A percentile compares a stretch with the other conserved stretches of the same genome.
phyloP scores from a whole-genome alignment of 1,140 invertebrate species.

The Notospermus geniculatus region DNA sequence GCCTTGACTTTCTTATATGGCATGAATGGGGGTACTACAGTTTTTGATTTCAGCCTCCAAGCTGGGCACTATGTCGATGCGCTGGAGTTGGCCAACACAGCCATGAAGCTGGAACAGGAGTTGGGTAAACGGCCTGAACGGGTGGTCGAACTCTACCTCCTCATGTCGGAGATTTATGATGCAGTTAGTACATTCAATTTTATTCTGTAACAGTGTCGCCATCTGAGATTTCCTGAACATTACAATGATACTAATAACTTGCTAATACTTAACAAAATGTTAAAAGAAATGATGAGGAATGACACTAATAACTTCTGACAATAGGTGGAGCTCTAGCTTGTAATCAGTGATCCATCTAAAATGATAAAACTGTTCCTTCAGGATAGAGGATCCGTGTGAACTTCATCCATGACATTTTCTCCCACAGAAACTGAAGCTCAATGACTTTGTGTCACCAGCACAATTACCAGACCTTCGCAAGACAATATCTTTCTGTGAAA shows the following conservation, averaged over 20 bases:
- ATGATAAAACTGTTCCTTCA: background rate
- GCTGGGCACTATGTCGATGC: slow-evolving; percentile 51
- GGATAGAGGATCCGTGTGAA: background rate
- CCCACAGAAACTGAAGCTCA: slow-evolving; percentile 52
- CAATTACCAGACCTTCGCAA: slow-evolving; percentile 51
- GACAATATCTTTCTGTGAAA: slow-evolving; percentile 50
- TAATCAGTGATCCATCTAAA: too few relatives aligned
- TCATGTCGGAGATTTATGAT: slow-evolving; percentile 55
- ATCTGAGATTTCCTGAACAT: background rate
- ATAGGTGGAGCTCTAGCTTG: too few relatives aligned
- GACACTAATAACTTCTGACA: too few relatives aligned
- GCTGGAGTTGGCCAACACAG: slow-evolving; percentile 46
- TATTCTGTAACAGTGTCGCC: background rate
- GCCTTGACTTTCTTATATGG: too few relatives aligned
- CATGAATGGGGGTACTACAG: too few relatives aligned
- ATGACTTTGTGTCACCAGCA: slow-evolving; percentile 53
- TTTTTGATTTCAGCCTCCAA: slow-evolving; percentile 39
- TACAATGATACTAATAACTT: background rate
- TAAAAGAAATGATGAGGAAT: too few relatives aligned
- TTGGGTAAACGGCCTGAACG: slow-evolving; percentile 48
- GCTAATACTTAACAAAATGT: too few relatives aligned
- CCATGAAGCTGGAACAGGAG: slow-evolving; percentile 53
- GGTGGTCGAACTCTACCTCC: slow-evolving; percentile 51
- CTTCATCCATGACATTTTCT: too few relatives aligned
- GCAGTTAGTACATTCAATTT: slow-evolving; percentile 32